A percentile compares a stretch with the other conserved stretches of the same genome.
phyloP scores from a whole-genome alignment of 1,140 invertebrate species.

The Scylla paramamosain region DNA sequence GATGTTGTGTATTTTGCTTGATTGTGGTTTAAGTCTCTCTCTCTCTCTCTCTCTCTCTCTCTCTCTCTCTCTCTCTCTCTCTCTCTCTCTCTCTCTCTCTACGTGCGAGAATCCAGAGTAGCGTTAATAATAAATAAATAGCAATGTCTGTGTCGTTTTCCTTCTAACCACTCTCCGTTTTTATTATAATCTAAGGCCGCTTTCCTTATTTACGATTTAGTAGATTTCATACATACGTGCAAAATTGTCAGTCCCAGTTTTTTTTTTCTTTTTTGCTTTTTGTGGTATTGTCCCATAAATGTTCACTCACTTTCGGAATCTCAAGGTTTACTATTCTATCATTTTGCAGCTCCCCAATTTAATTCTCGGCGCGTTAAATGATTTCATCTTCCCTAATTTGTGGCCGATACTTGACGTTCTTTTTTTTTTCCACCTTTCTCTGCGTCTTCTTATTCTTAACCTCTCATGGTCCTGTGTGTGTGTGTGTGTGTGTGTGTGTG shows the following conservation, averaged over 20 bases:
- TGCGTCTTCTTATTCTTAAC: too few relatives aligned
- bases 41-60: neutral
- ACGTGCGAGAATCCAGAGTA: neutral
- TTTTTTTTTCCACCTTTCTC: too few relatives aligned
- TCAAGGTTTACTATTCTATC: neutral
- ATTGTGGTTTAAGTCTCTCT: neutral
- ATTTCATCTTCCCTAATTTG: conserved; percentile 6
- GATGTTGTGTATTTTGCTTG: too few relatives aligned
- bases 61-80: neutral
- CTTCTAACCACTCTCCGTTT: neutral
- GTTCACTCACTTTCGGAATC: neutral
- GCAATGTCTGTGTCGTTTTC: neutral
- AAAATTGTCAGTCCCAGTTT: too few relatives aligned
- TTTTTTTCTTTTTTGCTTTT: neutral
- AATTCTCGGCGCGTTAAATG: neutral
- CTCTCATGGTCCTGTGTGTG: too few relatives aligned
- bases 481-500: too few relatives aligned
- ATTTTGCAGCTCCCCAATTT: neutral
- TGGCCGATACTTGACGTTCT: neutral
- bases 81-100: conserved; percentile 4
- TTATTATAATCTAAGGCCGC: neutral
- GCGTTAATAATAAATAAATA: neutral
- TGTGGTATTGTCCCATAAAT: neutral
- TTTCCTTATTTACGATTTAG: neutral
- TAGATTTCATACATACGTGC: neutral